A percentile compares a stretch with the other conserved stretches of the same genome.
These are phyloP conservation scores for Lordiphosa mommai DNA, from an alignment of 1,140 invertebrate species.

Conservation along the genomic window DNA sequence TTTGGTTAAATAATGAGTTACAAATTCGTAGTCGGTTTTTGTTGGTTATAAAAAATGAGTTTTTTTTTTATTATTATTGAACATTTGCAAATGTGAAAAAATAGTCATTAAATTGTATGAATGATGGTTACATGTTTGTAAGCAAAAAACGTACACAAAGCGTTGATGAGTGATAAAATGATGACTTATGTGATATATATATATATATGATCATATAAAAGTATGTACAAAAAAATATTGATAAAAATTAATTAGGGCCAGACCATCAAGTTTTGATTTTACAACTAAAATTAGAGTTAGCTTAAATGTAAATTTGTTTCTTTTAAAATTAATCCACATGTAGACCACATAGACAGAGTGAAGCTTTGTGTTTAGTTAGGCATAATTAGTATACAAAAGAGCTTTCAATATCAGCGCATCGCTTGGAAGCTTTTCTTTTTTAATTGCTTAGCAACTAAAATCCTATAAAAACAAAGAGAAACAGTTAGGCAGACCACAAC, in stretches of 20 bases:
- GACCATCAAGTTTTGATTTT: not conserved
- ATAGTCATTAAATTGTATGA: slow-evolving; percentile 54
- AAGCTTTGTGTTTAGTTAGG: slow-evolving; percentile 53
- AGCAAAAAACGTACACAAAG: slow-evolving; percentile 78
- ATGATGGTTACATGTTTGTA: slow-evolving; percentile 62
- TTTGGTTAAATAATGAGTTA: slow-evolving; percentile 20
- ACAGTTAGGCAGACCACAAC: slow-evolving; percentile 26
- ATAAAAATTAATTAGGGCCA: not conserved
- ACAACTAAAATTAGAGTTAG: slow-evolving; percentile 39
- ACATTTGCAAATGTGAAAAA: slow-evolving; percentile 55
- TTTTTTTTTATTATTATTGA: slow-evolving; percentile 30
- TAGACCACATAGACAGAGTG: slow-evolving; percentile 65
- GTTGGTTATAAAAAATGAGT: slow-evolving; percentile 58
- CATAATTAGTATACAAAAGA: slow-evolving; percentile 78
- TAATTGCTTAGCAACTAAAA: slow-evolving; percentile 79
- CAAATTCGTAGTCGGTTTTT: slow-evolving; percentile 28
- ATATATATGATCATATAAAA: slow-evolving; percentile 22
- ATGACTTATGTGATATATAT: too few relatives aligned
- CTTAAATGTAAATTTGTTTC: slow-evolving; percentile 10
- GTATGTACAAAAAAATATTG: slow-evolving; percentile 1
- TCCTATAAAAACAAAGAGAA: slow-evolving; percentile 78
- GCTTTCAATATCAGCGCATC: slow-evolving; percentile 59
- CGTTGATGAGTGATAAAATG: slow-evolving; percentile 66
- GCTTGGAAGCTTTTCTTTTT: slow-evolving; percentile 69
- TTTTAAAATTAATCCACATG: slow-evolving; percentile 62